Conservation (phyloP, 2,888 invertebrate species). For the Nephrotoma flavescens region DNA sequence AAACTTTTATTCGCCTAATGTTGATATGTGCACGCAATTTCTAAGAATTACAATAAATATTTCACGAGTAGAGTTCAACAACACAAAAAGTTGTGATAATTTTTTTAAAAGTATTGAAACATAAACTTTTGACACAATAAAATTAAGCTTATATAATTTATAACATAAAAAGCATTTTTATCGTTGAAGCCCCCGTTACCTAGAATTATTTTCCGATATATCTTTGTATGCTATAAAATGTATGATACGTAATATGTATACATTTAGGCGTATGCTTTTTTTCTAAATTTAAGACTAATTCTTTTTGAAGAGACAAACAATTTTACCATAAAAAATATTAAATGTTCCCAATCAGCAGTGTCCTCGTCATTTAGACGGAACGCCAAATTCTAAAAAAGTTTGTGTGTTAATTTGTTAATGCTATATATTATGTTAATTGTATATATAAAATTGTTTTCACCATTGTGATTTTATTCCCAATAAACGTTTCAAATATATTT, state of each 20-base stretch:
- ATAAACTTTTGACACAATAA: neutral
- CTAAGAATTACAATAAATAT: neutral
- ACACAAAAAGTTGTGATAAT: neutral
- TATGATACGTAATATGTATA: neutral
- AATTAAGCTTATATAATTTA: neutral
- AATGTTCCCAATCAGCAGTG: conserved; percentile 4
- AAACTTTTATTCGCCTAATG: neutral
- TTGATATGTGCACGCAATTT: neutral
- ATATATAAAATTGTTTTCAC: neutral
- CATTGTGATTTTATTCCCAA: neutral
- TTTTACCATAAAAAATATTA: conserved; percentile 7
- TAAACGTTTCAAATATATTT: neutral
- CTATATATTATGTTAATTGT: neutral
- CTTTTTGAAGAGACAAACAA: neutral
- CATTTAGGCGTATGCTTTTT: neutral
- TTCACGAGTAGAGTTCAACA: neutral
- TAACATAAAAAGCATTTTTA: neutral
- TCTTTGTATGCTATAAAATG: neutral
- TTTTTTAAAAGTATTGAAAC: neutral
- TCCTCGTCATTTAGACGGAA: conserved; percentile 8
- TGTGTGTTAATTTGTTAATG: neutral
- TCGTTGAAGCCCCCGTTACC: neutral
- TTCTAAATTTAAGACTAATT: neutral
- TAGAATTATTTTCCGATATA: neutral
- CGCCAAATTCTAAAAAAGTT: conserved; percentile 8